Evolutionary conservation across 2,113 vertebrate genomes (phyloP), one percentile per base, ranked within the genome.

Genomic region (Chloropsis cyanopogon): DNA sequence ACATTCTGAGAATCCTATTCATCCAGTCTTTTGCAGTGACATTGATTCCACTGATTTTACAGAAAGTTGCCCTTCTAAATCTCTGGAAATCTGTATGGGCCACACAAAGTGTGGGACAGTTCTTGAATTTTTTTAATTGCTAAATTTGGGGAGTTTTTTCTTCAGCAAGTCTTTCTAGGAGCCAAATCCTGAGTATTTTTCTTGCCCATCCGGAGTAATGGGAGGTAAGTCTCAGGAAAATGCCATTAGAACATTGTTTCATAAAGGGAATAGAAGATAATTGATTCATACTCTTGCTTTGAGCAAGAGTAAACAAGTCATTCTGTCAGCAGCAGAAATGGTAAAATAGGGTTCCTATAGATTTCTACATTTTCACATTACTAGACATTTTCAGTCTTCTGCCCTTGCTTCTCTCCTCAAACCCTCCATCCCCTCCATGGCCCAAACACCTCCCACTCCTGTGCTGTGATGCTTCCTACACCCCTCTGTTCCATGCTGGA

Each of bases 401-500:
- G 18, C 17, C 37, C 52, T 60, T 6, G 0, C 21, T 47, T 75
- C 47, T 71, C 37, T 85, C 66, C 56, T 69, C 37, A 72, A 88
- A 70, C 37, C 16, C n/a, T 75, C 31, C 29, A 22, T 41, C 41
- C 11, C 71, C n/a, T 64, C 12, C 17, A 10, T 31, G 61, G 21
- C 61, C 24, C 52, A 33, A 13, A 60, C 70, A 64, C 12, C 33
- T 64, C 37, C 17, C 20, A 22, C 5, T 47, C 37, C 12, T 49
- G 14, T 47, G 39, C 26, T 56, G 11, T 1, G 3, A 29, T 29
- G 39, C 53, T 82, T 78, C 46, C 50, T 50, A 11, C 0, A 0
- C 31, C 31, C 56, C 33, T 59, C 22, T 52, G 1, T 26, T 46
- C 81, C 28, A 23, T 18, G 19, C 56, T 65, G 60, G 59, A 37